Evolutionary conservation across 92 coral and sea anemone species (phyloP), one percentile per base, ranked within the genome.

Genomic region (Virgularia gustaviana): DNA sequence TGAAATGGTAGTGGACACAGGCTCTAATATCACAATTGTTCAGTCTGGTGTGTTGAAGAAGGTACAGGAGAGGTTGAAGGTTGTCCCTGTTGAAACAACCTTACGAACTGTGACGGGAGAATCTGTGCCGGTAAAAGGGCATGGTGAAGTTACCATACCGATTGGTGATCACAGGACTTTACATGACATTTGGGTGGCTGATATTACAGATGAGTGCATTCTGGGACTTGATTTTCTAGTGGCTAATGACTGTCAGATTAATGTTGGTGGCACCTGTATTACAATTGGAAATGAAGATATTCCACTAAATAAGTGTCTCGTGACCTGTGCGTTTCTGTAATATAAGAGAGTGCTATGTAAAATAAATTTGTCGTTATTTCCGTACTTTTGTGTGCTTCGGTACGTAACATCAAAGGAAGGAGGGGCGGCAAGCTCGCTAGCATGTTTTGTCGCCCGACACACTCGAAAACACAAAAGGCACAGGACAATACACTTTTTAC

Each of bases 191-290:
- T 73, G 81, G 78, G 62, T 76, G 27, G 86, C 85, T 11, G 62
- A 78, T 22, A 81, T 77, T 31, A 25, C 73, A 10, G 72, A 72
- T 13, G 68, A 63, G 55, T 70, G 81, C 16, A 53, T 70, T 42
- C 79, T 81, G 3, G 89, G 89, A 12, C 57, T 73, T 1, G 80
- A 85, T 52, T 64, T 81, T 60, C 77, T 81, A 25, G 72, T 60
- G 76, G 72, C 39, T 11, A 71, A 85, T 34, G 59, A 76, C 39
- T 81, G 86, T 65, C 65, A 30, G 4, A 42, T 57, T 8, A 19
- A 57, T 19, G 2, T 57, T 1, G 36, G 19, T 1, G 65, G 65
- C 30, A 9, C 47, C 47, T n/a, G 9, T n/a, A n/a, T n/a, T n/a
- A n/a, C n/a, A n/a, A n/a, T n/a, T n/a, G n/a, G n/a, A n/a, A n/a